Evolutionary conservation across 2,113 vertebrate genomes (phyloP), one percentile per base, ranked within the genome.

Genomic region (Echinops telfairi): DNA sequence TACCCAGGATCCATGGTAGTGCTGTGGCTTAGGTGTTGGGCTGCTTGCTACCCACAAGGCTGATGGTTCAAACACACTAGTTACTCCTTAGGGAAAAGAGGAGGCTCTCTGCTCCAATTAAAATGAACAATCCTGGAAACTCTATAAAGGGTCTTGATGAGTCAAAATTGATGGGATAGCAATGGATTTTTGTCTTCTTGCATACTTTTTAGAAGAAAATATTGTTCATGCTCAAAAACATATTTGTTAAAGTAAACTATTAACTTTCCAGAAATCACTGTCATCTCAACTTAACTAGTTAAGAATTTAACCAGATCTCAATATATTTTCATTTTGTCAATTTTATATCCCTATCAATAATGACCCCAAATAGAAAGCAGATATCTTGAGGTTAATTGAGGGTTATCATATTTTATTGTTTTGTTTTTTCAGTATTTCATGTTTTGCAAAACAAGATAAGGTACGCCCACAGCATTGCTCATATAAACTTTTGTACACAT

Each of bases 381-480:
- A 53, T 23, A 62, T 22, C 22, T 62, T 62, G 17, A n/a, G 17
- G 31, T 70, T n/a, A 70, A 7, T 6, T n/a, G 31, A 70, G 4
- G 5, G 68, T 29, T 19, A 70, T n/a, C 16, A 17, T 33, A 15
- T 70, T 70, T n/a, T 33, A 29, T 70, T 70, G 31, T 12, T 70
- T 68, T 68, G 60, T 6, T 62, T 62, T 64, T 64, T 25, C 23
- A 12, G 31, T 27, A 15, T 16, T 31, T 85, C 64, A 71, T 80
- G 70, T 93, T 47, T 97, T 94, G 96, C 96, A 95, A 19, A 75
- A 92, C 71, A 91, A 75, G 77, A 90, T 83, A 95, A 93, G 57
- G 36, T 86, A 90, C 91, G 38, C 86, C 31, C 14, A 16, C 43
- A 60, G n/a, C 31, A 53, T 58, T 43, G 36, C 47, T 29, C 11